Evolutionary conservation across 2,113 vertebrate species (phyloP), one percentile per base, ranked within the genome.

Genomic region (Leucosticte australis): DNA sequence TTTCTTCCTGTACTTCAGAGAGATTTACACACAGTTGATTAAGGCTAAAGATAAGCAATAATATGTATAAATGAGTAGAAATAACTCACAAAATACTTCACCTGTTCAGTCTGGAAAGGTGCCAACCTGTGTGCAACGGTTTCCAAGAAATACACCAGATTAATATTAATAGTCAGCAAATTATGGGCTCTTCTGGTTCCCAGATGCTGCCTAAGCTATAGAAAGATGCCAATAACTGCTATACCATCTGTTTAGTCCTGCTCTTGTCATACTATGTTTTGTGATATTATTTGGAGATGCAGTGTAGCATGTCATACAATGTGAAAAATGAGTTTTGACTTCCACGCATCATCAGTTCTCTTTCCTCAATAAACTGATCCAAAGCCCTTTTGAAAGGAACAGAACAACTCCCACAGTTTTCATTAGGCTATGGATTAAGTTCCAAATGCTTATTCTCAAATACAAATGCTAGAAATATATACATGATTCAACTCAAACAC

Each of bases 211-310:
- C n/a, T 35, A 63, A 62, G 44, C 85, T 75, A 92, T 5, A 96
- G 91, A 68, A 91, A 92, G 37, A 73, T 79, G 71, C 77, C 77
- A 76, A 5, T 88, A 84, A 89, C 87, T 87, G 83, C 89, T 83
- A 21, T 21, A 23, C 97, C 97, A 96, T 94, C 97, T 97, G 97
- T 94, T 92, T 93, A 78, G 21, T 59, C 76, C 59, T 90, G 50
- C n/a, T 96, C 77, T 90, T 97, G 95, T 96, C 93, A 89, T 67
- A 47, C 50, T 87, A 49, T n/a, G 46, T 97, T 96, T 83, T 94
- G 55, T 86, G 27, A 87, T 49, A 60, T 94, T 96, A 89, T 92
- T 95, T 95, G 95, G 89, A 89, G 60, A 92, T 92, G 74, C 50
- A 83, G 63, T 41, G 60, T 60, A 95, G 56, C 60, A 52, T 74